These are phyloP conservation scores for Prosopocoilus inquinatus DNA, from an alignment of 2,888 invertebrate species.

Conservation along the genomic window DNA sequence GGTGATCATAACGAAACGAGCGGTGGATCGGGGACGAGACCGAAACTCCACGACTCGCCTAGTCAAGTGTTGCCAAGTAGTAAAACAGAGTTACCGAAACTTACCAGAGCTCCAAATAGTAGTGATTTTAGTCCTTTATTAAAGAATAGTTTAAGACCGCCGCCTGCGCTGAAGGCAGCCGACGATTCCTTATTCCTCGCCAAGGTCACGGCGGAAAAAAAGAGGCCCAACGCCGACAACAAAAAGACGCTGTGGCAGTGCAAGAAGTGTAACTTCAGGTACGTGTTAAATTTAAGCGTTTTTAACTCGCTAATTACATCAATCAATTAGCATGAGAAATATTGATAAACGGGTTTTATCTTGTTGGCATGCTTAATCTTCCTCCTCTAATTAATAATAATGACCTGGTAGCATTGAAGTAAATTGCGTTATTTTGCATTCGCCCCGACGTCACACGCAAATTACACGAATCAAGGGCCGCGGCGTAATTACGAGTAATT, in stretches of 20 bases:
- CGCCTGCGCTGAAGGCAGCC: constrained; percentile 61
- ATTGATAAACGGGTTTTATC: too few species aligned
- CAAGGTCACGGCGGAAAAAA: constrained; percentile 43
- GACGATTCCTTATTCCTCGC: constrained; percentile 53
- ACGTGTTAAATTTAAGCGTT: constrained; percentile 41
- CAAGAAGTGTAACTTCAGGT: constrained; percentile 87
- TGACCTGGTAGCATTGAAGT: too few species aligned
- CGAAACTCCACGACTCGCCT: constrained; percentile 34
- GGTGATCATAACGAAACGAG: constrained; percentile 45
- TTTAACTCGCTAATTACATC: too few species aligned
- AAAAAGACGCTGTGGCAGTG: constrained; percentile 85
- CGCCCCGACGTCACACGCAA: too few species aligned
- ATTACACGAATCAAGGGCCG: too few species aligned
- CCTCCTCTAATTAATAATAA: too few species aligned
- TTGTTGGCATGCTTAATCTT: too few species aligned
- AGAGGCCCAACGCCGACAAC: constrained; percentile 54
- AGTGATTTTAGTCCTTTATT: constrained; percentile 39
- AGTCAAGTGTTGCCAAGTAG: constrained; percentile 17
- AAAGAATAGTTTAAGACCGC: constrained; percentile 44
- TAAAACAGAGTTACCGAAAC: constrained; percentile 37
- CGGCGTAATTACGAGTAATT: too few species aligned
- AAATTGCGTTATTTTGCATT: too few species aligned
- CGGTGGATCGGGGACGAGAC: constrained; percentile 48
- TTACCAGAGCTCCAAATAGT: constrained; percentile 27
- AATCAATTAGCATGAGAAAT: too few species aligned